phyloP scores from a whole-genome alignment of 53 echinoderm and acorn worm genomes.

The Arbacia lixula region DNA sequence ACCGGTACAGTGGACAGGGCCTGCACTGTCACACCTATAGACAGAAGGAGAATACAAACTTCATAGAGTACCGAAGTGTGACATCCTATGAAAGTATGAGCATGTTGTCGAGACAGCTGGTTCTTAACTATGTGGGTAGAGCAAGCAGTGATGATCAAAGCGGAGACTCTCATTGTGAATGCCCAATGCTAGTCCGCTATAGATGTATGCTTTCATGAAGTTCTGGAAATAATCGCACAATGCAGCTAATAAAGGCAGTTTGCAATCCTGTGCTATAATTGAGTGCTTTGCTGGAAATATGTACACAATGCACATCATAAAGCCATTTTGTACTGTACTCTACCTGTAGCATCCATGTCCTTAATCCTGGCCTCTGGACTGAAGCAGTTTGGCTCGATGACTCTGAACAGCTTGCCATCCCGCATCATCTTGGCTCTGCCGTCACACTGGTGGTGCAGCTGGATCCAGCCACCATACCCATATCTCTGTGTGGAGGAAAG shows the following conservation, averaged over 20 bases:
- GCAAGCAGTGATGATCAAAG: no score
- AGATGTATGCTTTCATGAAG: no score
- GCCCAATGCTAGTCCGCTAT: no score
- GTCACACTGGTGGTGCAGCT: conserved; percentile 89
- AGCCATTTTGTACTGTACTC: neutral
- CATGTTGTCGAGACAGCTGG: no score
- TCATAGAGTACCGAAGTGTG: no score
- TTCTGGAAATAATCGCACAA: no score
- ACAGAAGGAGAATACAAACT: neutral
- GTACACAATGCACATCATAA: neutral
- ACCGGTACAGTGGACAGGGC: conserved; percentile 96
- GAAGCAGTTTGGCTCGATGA: conserved; percentile 95
- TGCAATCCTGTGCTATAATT: no score
- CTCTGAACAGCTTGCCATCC: conserved; percentile 93
- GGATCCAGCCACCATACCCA: conserved; percentile 99
- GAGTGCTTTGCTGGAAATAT: no score
- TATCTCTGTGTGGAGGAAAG: conserved; percentile 68
- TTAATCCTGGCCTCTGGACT: conserved; percentile 85
- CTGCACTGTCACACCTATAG: conserved; percentile 93
- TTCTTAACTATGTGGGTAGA: no score
- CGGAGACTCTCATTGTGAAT: no score
- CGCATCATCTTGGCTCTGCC: conserved; percentile 96
- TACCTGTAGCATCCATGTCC: conserved; percentile 99
- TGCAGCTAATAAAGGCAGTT: no score
- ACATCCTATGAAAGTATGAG: neutral